These are phyloP conservation scores for Rhynchophorus ferrugineus DNA, from an alignment of 1,140 invertebrate species.

Conservation along the genomic window DNA sequence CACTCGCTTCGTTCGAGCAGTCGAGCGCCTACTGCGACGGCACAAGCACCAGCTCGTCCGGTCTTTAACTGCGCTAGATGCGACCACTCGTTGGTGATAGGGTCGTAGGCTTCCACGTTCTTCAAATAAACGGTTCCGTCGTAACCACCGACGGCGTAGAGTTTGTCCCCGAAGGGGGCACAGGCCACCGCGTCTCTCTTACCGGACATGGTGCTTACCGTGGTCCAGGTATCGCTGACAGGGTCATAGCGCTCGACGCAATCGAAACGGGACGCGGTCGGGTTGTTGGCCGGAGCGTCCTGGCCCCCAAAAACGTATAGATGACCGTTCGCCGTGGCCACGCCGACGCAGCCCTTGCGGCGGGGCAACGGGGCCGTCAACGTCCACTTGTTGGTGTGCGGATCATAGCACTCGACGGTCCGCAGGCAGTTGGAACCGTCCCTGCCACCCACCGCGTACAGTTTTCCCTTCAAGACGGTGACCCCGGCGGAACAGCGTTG, in stretches of 20 bases:
- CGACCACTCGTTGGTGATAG: conserved; percentile 82
- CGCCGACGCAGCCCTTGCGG: conserved; percentile 81
- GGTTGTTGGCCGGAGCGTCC: conserved; percentile 79
- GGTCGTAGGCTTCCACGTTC: conserved; percentile 89
- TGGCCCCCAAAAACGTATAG: conserved; percentile 83
- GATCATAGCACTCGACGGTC: conserved; percentile 89
- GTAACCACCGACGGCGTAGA: conserved; percentile 90
- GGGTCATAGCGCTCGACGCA: conserved; percentile 84
- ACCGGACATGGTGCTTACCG: conserved; percentile 76
- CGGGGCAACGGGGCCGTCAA: conserved; percentile 82
- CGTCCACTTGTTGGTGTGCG: conserved; percentile 83
- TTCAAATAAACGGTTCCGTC: conserved; percentile 90
- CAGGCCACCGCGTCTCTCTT: conserved; percentile 88
- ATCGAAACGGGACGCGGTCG: conserved; percentile 71
- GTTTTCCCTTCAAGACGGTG: conserved; percentile 72
- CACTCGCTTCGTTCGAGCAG: not conserved
- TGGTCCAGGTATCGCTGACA: conserved; percentile 80
- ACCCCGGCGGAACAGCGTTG: conserved; percentile 84
- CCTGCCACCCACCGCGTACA: conserved; percentile 89
- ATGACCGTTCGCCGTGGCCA: conserved; percentile 75
- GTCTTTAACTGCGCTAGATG: conserved; percentile 64
- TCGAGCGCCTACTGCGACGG: conserved; percentile 53
- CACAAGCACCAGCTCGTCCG: conserved; percentile 77
- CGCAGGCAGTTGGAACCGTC: conserved; percentile 86
- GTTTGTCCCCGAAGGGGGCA: conserved; percentile 77